A percentile compares a stretch with the other conserved stretches of the same genome.
Evolutionary conservation across 2,888 invertebrate species (phyloP).

Genomic region (Pyrrhia umbra): DNA sequence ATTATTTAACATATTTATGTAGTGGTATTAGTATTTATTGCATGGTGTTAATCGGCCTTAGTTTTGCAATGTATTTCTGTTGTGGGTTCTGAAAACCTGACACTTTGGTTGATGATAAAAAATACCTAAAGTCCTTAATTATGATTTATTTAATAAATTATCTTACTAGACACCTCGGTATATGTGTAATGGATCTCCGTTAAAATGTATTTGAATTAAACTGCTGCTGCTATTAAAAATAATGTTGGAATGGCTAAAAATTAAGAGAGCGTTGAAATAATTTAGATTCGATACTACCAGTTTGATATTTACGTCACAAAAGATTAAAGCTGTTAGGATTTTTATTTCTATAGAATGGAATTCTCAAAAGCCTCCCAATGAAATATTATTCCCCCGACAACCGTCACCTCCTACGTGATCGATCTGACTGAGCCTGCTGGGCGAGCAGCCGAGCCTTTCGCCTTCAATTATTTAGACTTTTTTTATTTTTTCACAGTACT

Average conservation of each 20-base stretch:
- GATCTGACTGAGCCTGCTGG: conserved; percentile 24
- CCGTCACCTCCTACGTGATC: conserved; percentile 40
- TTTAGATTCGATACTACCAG: conserved; percentile 4
- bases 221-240: conserved; percentile 1
- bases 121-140: no score
- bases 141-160: no score
- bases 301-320: conserved; percentile 25
- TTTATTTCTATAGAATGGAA: conserved; percentile 11
- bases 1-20: no score
- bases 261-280: conserved; percentile 22
- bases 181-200: no score
- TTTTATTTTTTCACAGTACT: background rate
- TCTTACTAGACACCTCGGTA: no score
- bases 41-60: no score
- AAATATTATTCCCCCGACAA: conserved; percentile 46
- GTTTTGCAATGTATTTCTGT: no score
- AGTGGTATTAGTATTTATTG: background rate
- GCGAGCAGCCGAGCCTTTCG: conserved; percentile 3
- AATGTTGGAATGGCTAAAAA: background rate
- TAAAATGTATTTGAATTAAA: no score
- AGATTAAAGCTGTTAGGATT: conserved; percentile 26
- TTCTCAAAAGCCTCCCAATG: conserved; percentile 26
- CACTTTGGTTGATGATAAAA: no score
- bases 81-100: no score
- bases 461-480: background rate